Base-by-base conservation (phyloP, 2,888 invertebrate genomes). In the Clostera curtula region DNA sequence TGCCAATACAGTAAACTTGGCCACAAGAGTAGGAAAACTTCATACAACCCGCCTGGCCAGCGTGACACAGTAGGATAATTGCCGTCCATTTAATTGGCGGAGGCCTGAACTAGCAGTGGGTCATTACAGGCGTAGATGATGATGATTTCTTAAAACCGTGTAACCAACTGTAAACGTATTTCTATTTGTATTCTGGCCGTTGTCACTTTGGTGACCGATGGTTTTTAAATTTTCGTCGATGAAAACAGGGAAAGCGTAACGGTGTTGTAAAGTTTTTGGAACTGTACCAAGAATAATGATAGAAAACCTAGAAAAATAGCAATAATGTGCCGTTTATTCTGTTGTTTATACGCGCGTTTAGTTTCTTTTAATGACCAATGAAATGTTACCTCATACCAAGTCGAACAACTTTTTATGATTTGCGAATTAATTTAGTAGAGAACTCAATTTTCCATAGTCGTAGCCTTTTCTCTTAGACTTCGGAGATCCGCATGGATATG, bases 231-330 rank as follows among this genome's bases (percentile, higher is more conserved):
- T 80, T 80, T 80, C 65, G 44, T 61, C 61, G 79, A 77, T 82
- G 82, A 79, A 83, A 82, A 82, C 79, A 82, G 80, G 80, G 80
- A 80, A 83, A 82, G 73, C 75, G 69, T 73, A 70, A 64, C 72
- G 52, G 59, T 65, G 73, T 73, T 76, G 75, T 79, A 73, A 73
- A 73, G 63, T 62, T 55, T 64, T 76, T 83, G 82, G 82, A 70
- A 49, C 53, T 17, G 39, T 27, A 69, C 82, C 82, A 82, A 69
- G 63, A 71, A 70, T 70, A 72, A 75, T 77, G 73, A 75, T 70
- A 76, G 71, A 69, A 73, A 73, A 67, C 55, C 56, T 55, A 50
- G 63, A 60, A 56, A 62, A 72, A 68, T 57, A 68, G 62, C 57
- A 64, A 64, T 70, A 68, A 62, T 61, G 36, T 69, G 60, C 62